Base-by-base conservation (phyloP, 92 coral and sea anemone species). In the Blastomussa wellsi region DNA sequence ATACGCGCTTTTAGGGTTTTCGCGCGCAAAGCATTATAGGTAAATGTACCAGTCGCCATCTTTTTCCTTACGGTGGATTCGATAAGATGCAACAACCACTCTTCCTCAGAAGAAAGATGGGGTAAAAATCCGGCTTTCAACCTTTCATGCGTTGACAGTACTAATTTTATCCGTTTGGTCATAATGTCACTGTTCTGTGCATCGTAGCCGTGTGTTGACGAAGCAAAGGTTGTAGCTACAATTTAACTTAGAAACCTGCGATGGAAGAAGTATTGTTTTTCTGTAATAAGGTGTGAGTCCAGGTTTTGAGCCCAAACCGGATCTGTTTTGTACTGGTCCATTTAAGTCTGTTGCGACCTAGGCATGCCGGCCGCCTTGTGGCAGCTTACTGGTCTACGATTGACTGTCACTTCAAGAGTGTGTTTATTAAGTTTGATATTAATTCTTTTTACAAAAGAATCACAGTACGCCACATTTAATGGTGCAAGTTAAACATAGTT, bases 371-470 rank as follows among this genome's bases (percentile, higher is more conserved):
- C 65, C 10, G 24, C 29, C 22, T 57, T 13, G 49, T 44, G 26
- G 1, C 29, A 57, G 31, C 57, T 74, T 7, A 48, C 59, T 10
- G 35, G 60, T 74, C 22, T 42, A 2, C 12, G 36, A 7, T n/a
- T 17, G 17, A 14, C 33, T 76, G 19, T 53, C 48, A 77, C 82
- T 79, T 60, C 17, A 70, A 44, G 76, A 69, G 82, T 59, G 84
- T 44, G 74, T 31, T 52, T 31, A 4, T 77, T 52, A 19, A 75
- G 79, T 44, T 65, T 71, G 36, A 53, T 74, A 83, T 57, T 0
- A 17, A 13, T 83, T 83, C 87, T 83, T 83, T 83, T 83, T 59
- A 83, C 74, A 83, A 83, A 83, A 83, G 87, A 83, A 36, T 14
- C 48, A 57, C 37, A 32, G 86, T 83, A 53, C 57, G 41, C 71